Evolutionary conservation across 2,113 vertebrate genomes (phyloP), one percentile per base, ranked within the genome.

Genomic region (Murina feae): DNA sequence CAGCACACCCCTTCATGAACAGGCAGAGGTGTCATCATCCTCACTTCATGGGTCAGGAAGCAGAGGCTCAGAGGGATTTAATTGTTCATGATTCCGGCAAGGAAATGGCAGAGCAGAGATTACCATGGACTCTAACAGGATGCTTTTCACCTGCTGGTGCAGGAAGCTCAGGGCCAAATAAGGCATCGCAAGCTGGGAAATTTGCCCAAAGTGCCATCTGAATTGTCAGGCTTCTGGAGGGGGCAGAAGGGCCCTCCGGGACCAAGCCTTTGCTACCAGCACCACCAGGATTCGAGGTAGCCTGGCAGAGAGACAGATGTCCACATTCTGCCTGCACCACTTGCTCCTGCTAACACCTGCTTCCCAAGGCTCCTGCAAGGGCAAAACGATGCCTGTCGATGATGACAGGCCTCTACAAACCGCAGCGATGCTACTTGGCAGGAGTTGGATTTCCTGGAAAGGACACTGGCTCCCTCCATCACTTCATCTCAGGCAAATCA

Each of bases 311-410:
- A 16, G 28, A 39, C 51, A 32, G 58, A 63, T 2, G 0, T 2
- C 91, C 51, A 30, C 1, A 7, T 47, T 68, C 60, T 60, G 53
- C 53, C 51, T 4, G 6, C 14, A 28, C 21, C 44, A 4, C 51
- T 25, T 12, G 4, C 39, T 2, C 0, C 60, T 4, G 3, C 71
- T 25, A 5, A 23, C 25, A 6, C 23, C 9, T 2, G 3, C 32
- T 39, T 10, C 74, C 42, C 11, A 18, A 11, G 66, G 32, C 32
- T 7, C 37, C 86, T 8, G 1, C 2, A 0, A 0, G 83, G 44
- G 28, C 55, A 23, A 21, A 13, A 6, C 0, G 65, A 55, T 12
- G 16, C 37, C 0, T 1, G 30, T 23, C 5, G 1, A 14, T 17
- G 12, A 4, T 6, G 13, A 1, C 0, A 3, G 30, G 42, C 28